phyloP scores from a whole-genome alignment of 2,888 invertebrate species.

The Conops quadrifasciatus region DNA sequence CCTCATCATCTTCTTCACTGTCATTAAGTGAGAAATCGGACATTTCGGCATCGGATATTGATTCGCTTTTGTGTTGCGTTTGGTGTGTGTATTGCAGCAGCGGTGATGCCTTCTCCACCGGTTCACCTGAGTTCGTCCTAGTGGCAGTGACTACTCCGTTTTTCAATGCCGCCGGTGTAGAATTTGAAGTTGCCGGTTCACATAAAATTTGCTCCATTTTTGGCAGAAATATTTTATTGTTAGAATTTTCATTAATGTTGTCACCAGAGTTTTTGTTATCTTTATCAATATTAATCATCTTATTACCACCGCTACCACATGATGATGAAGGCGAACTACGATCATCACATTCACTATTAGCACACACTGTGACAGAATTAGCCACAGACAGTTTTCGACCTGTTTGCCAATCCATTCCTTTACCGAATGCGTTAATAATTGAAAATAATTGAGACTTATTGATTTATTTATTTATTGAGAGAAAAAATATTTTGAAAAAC shows the following conservation, averaged over 20 bases:
- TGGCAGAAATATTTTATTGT: neutral
- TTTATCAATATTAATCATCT: constrained; percentile 1
- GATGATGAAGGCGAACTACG: constrained; percentile 26
- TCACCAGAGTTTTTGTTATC: constrained; percentile 4
- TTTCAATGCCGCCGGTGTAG: constrained; percentile 7
- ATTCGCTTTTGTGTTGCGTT: constrained; percentile 57
- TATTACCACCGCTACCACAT: constrained; percentile 22
- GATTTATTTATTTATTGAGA: constrained; percentile 6
- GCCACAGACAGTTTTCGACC: neutral
- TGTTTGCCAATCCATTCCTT: constrained; percentile 28
- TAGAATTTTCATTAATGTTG: neutral
- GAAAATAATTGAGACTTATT: neutral
- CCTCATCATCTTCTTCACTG: constrained; percentile 76
- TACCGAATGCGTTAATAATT: neutral
- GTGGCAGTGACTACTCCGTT: constrained; percentile 41
- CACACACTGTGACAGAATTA: neutral
- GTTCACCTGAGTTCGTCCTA: constrained; percentile 15
- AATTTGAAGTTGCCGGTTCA: neutral
- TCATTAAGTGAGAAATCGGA: constrained; percentile 79
- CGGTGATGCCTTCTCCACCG: constrained; percentile 38
- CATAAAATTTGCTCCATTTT: neutral
- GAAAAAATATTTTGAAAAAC: neutral
- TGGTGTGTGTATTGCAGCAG: constrained; percentile 40
- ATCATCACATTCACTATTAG: constrained; percentile 35
- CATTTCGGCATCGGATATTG: constrained; percentile 62